A percentile compares a stretch with the other conserved stretches of the same genome.
Conservation (phyloP, 1,140 invertebrate genomes). For the Trichonephila inaurata region DNA sequence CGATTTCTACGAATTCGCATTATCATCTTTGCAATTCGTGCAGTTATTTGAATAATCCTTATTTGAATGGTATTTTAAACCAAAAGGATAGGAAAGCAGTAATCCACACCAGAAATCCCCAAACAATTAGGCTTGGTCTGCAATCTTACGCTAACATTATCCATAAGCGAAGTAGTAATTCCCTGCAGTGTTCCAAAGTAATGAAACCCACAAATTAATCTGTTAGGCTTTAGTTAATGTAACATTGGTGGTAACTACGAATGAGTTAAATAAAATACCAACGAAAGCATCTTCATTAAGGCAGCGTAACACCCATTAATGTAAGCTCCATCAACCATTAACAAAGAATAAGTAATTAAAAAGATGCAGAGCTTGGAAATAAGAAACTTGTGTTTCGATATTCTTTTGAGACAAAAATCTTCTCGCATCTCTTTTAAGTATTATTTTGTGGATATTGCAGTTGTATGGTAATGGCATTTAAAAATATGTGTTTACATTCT, state of each 20-base stretch:
- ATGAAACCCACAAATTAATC: slow-evolving; percentile 46
- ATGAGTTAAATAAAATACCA: not conserved
- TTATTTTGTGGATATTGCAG: no score
- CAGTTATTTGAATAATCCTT: slow-evolving; percentile 52
- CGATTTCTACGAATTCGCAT: not conserved
- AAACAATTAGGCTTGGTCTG: slow-evolving; percentile 36
- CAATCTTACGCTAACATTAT: slow-evolving; percentile 23
- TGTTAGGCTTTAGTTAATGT: slow-evolving; percentile 51
- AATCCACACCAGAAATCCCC: not conserved
- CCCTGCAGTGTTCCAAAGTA: slow-evolving; percentile 9
- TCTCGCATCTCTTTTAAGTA: no score
- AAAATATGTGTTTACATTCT: no score
- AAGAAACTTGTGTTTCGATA: no score
- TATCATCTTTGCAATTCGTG: slow-evolving; percentile 3
- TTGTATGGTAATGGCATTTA: no score
- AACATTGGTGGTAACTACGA: not conserved
- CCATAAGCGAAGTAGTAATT: not conserved
- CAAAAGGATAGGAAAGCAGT: not conserved
- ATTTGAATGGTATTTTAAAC: slow-evolving; percentile 25
- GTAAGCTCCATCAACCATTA: not conserved
- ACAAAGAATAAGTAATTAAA: not conserved
- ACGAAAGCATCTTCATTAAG: not conserved
- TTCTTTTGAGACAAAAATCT: no score
- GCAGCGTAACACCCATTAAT: not conserved
- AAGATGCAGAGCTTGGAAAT: no score